Base-by-base conservation (phyloP, 2,797 vertebrate genomes). In the Knipowitschia caucasica region DNA sequence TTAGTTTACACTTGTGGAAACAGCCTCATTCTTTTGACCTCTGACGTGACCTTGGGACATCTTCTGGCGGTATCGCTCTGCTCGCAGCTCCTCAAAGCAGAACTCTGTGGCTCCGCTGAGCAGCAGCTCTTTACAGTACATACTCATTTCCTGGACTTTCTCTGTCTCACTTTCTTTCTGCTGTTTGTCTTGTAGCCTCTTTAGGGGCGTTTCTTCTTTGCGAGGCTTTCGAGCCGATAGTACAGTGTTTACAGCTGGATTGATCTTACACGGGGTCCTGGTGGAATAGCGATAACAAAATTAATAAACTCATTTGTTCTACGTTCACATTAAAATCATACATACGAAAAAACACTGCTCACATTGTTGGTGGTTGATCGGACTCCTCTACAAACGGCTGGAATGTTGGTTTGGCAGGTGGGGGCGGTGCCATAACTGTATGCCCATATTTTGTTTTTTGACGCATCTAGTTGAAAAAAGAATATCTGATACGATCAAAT, bases 221-320 rank as follows among this genome's bases (percentile, higher is more conserved):
- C 82, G 70, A 7, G 90, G 93, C 64, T 94, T 98, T 43, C 93
- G 91, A 5, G 88, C 81, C 1, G 94, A 95, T 62, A 98, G 74
- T 66, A 98, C 82, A 0, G 66, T 71, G 82, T 92, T 98, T 80
- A 98, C 91, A 17, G 89, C 84, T 1, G 96, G 90, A 61, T 97
- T 94, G 69, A 98, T 95, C 80, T 96, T 98, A 85, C 93, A 95
- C 0, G 97, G 95, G 18, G 94, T 98, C 88, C 96, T 98, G 76
- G 70, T 58, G 9, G 26, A 53, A 20, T 10, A 15, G 6, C n/a
- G 23, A 3, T 53, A 54, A 23, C n/a, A 25, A n/a, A 8, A 42
- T 63, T 6, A 17, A 14, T 39, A 12, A 26, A 50, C 3, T 24
- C n/a, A n/a, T n/a, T n/a, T n/a, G n/a, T n/a, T n/a, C n/a, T n/a